phyloP scores from a whole-genome alignment of 2,113 vertebrate species.

The Dromaius novaehollandiae region DNA sequence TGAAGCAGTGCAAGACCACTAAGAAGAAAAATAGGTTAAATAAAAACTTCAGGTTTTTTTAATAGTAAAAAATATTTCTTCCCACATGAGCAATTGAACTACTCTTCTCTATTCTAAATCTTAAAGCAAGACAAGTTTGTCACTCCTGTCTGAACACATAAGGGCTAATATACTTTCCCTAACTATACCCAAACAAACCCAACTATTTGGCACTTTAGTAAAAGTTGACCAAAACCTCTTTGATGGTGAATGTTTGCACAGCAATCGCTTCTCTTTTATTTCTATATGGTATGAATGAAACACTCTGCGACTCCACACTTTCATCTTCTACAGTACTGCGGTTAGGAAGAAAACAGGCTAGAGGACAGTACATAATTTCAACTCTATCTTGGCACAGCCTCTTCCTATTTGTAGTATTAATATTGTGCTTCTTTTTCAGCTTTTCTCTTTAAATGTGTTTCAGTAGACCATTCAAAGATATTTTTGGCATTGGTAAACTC shows the following conservation, averaged over 20 bases:
- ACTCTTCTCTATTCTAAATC: neutral
- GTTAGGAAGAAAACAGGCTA: neutral
- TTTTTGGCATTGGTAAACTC: constrained; percentile 4
- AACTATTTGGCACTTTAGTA: neutral
- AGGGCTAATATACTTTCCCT: neutral
- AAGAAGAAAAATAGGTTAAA: neutral
- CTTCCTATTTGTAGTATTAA: neutral
- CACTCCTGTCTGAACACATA: neutral
- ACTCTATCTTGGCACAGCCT: neutral
- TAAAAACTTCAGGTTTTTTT: neutral
- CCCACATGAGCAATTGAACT: neutral
- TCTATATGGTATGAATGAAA: neutral
- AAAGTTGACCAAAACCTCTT: neutral
- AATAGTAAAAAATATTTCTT: neutral
- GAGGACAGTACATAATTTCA: neutral
- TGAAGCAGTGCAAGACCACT: neutral
- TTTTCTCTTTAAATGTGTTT: neutral
- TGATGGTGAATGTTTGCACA: neutral
- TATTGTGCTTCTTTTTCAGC: constrained; percentile 8
- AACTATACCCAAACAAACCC: neutral
- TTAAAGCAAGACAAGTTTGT: neutral
- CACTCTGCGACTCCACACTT: neutral
- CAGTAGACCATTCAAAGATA: neutral
- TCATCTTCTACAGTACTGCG: neutral
- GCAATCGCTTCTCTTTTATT: neutral